A percentile compares a stretch with the other conserved stretches of the same genome.
Conservation (phyloP, 2,888 invertebrate species). For the Eumerus sabulonum region DNA sequence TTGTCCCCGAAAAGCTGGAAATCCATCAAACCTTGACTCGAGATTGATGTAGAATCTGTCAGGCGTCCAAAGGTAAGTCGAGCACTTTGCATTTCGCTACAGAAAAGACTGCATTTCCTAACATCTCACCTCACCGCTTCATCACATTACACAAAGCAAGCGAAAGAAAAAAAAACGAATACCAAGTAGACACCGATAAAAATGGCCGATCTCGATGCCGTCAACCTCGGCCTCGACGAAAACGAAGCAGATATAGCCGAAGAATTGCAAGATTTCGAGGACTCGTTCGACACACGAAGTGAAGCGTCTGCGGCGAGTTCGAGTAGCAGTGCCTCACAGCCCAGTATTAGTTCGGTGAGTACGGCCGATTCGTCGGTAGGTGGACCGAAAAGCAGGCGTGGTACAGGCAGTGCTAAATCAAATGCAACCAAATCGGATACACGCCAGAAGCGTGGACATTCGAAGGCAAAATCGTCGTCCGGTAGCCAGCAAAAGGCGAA, state of each 20-base stretch:
- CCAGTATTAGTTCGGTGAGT: conserved; percentile 89
- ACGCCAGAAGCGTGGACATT: conserved; percentile 81
- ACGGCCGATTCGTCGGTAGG: conserved; percentile 82
- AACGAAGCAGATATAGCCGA: conserved; percentile 88
- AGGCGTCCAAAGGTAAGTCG: conserved; percentile 59
- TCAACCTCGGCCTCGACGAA: conserved; percentile 84
- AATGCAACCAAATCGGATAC: conserved; percentile 78
- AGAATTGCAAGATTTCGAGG: conserved; percentile 86
- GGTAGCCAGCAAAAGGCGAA: conserved; percentile 74
- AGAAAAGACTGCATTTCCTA: neutral
- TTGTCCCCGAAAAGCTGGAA: conserved; percentile 31
- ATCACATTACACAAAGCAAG: conserved; percentile 26
- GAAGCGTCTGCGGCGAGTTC: conserved; percentile 90
- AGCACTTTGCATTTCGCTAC: too few relatives aligned
- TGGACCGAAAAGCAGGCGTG: conserved; percentile 77
- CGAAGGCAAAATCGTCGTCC: conserved; percentile 54
- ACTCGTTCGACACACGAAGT: conserved; percentile 88
- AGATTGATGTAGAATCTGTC: conserved; percentile 72
- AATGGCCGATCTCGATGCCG: conserved; percentile 81
- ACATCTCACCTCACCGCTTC: too few relatives aligned
- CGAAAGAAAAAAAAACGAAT: conserved; percentile 39
- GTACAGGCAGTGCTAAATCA: conserved; percentile 25
- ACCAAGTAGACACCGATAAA: conserved; percentile 71
- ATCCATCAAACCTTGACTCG: conserved; percentile 78
- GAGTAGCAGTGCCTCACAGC: conserved; percentile 82